Percentiles rank a stretch among this genome's conserved stretches.
Conservation (phyloP, 2,888 invertebrate species). For the Macrophya annulata region DNA sequence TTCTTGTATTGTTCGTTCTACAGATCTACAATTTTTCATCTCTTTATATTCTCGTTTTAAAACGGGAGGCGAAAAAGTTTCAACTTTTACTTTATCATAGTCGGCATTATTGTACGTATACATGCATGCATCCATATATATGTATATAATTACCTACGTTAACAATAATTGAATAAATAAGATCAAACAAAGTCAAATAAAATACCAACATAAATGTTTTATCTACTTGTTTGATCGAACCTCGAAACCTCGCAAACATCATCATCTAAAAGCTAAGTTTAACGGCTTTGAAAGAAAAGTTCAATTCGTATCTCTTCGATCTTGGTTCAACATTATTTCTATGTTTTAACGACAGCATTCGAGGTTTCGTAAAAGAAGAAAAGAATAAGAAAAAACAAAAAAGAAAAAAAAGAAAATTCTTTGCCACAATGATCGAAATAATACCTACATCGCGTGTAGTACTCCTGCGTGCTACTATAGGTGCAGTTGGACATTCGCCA, state of each 20-base stretch:
- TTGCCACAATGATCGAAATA: neutral
- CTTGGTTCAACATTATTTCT: neutral
- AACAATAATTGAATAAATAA: neutral
- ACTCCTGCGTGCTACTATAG: neutral
- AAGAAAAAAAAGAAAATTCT: neutral
- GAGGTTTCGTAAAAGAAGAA: neutral
- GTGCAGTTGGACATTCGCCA: constrained; percentile 42
- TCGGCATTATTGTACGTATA: neutral
- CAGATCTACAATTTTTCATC: neutral
- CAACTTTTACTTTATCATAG: neutral
- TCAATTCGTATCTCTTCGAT: neutral
- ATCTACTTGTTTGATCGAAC: neutral
- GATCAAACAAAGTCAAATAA: neutral
- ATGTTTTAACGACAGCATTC: constrained; percentile 1
- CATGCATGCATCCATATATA: too few species aligned
- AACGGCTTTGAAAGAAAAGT: neutral
- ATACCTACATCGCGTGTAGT: constrained; percentile 7
- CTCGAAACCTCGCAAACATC: neutral
- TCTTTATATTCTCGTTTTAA: neutral
- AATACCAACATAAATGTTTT: neutral
- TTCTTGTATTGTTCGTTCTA: neutral
- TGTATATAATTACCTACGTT: too few species aligned
- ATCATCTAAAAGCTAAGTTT: neutral
- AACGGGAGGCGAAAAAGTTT: neutral
- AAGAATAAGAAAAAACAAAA: neutral